phyloP scores from a whole-genome alignment of 2,797 vertebrate genomes.

The Hapalemur alaotrensis region DNA sequence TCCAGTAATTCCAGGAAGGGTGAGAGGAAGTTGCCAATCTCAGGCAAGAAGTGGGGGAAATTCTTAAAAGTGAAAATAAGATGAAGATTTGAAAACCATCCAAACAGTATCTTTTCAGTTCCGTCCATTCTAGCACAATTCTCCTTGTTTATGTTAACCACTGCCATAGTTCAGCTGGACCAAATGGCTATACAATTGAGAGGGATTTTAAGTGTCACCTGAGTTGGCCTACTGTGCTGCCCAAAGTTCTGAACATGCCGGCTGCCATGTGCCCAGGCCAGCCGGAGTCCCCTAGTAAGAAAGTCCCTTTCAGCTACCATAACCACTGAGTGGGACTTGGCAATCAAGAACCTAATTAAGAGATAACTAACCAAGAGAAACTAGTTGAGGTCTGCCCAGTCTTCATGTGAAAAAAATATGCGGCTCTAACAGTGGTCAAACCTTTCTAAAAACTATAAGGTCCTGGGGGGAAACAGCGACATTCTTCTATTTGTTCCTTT shows the following conservation, averaged over 20 bases:
- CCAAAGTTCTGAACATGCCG: background rate
- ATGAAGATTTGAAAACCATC: background rate
- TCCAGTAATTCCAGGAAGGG: background rate
- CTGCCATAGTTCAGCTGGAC: background rate
- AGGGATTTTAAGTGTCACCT: background rate
- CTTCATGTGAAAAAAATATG: background rate
- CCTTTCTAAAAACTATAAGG: background rate
- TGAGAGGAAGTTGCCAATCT: background rate
- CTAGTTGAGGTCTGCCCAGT: background rate
- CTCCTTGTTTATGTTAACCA: background rate
- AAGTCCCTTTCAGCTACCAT: background rate
- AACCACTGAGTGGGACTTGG: background rate
- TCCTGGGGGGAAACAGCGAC: background rate
- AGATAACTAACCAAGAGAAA: constrained; percentile 18
- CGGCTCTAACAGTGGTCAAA: background rate
- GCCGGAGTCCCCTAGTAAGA: background rate
- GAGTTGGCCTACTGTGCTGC: background rate
- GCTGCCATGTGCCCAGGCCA: background rate
- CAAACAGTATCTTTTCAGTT: background rate
- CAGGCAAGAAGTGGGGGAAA: background rate
- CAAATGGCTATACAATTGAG: background rate
- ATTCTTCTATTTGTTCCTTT: background rate
- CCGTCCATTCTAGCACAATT: background rate
- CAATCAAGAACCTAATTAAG: background rate
- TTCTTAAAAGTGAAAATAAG: background rate